Base-by-base conservation (phyloP, 2,797 vertebrate species). In the Triplophysa bombifrons region DNA sequence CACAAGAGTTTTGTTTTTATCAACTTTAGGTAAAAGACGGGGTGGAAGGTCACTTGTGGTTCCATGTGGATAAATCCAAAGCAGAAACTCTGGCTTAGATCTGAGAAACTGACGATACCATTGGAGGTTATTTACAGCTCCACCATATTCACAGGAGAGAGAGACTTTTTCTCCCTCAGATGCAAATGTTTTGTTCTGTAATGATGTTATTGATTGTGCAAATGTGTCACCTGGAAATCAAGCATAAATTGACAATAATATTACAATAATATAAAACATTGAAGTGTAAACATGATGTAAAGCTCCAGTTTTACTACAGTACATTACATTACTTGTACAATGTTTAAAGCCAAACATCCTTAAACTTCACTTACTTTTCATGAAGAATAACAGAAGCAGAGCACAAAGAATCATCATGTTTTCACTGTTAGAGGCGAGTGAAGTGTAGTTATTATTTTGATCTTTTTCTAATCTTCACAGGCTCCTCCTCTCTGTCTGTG, bases 11-110 rank as follows among this genome's bases (percentile, higher is more conserved):
- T 13, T 60, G 5, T 20, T 22, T 25, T 58, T 58, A 58, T 61
- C 71, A 17, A 46, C 17, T 55, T 66, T 66, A 16, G 44, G 74
- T 4, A 41, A 4, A 51, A 65, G 63, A 6, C 44, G n/a, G 30
- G 63, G 16, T 50, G 38, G 20, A 30, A 51, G 41, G n/a, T 60
- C 3, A 25, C 70, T 58, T 16, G 70, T 72, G 19, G 34, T 1
- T 58, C 34, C 55, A 1, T 60, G 13, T 25, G 38, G 55, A 17
- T 58, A 72, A 55, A 61, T 61, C 25, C 61, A 50, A 30, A 63
- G 13, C 56, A 74, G 64, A 19, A 81, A 38, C 20, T 72, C 60
- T 20, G 63, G 70, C 6, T 50, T 55, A 20, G 78, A 80, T 56
- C 22, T 48, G 4, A 34, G 8, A 46, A 66, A 30, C 17, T 66